Evolutionary conservation across 2,797 vertebrate species (phyloP), one percentile per base, ranked within the genome.

Genomic region (Sebastes variabilis): DNA sequence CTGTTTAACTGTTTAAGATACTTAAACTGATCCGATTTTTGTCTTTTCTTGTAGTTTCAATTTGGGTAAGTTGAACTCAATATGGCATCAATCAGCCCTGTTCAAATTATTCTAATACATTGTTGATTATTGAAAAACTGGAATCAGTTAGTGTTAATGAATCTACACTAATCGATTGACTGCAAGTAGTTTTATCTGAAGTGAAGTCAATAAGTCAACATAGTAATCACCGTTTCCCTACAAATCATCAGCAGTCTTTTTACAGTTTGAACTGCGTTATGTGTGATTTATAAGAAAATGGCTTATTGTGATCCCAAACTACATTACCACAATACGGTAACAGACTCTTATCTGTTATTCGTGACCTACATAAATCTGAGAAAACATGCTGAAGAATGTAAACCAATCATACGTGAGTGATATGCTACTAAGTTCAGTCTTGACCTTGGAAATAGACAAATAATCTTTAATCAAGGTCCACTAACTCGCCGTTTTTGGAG

Each of bases 41-140:
- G 5, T 49, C 58, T 61, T 78, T 38, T 71, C n/a, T 58, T 78
- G 5, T 71, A 72, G 73, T 75, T 81, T 56, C n/a, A 8, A 4
- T 72, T 52, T 65, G 32, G 70, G 83, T 82, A 77, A 81, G 75
- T 89, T 66, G 4, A 83, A 12, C 8, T 75, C 3, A 34, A 36
- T 34, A 32, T 30, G 34, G 5, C n/a, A 46, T 73, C 38, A 62
- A 49, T 66, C 20, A 32, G 20, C 72, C 11, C 18, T 2, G 12
- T 16, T 79, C 2, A 55, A 32, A 69, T 58, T 0, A 61, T 5
- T 42, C 3, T 2, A 22, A 27, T n/a, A 6, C 13, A 46, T 1
- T n/a, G 8, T 30, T 75, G 36, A 52, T 71, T 18, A 30, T 5
- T 42, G 3, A 38, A 49, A 36, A 58, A 29, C 1, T 10, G 5